A percentile compares a stretch with the other conserved stretches of the same genome.
phyloP scores from a whole-genome alignment of 2,888 invertebrate genomes.

The Drosophila fulvimacula region DNA sequence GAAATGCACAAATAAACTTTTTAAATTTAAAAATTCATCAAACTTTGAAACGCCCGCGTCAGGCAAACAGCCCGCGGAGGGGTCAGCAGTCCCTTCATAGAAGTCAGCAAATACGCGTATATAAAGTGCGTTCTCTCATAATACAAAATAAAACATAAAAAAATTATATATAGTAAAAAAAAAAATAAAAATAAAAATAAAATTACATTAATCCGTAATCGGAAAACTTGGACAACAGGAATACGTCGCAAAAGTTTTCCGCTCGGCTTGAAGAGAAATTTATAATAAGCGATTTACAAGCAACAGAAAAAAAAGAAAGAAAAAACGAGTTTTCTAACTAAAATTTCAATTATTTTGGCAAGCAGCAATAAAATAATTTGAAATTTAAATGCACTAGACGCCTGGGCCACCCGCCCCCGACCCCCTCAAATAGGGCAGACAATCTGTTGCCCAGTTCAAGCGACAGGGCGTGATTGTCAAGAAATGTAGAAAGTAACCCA shows the following conservation, averaged over 20 bases:
- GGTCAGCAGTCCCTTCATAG: conserved; percentile 48
- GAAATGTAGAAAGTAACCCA: conserved; percentile 18
- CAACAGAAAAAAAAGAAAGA: conserved; percentile 31
- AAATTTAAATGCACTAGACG: conserved; percentile 73
- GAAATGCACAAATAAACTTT: conserved; percentile 80
- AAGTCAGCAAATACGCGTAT: conserved; percentile 36
- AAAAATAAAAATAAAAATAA: too few relatives aligned
- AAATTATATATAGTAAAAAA: conserved; percentile 24
- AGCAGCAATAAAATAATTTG: conserved; percentile 73
- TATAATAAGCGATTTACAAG: conserved; percentile 79
- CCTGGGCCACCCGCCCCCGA: background rate
- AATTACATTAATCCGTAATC: conserved; percentile 82
- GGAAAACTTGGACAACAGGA: conserved; percentile 74
- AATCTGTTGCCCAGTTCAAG: conserved; percentile 65
- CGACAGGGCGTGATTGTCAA: conserved; percentile 35
- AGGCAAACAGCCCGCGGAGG: conserved; percentile 63
- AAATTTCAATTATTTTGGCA: conserved; percentile 74
- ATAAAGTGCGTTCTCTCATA: conserved; percentile 28
- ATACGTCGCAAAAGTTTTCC: conserved; percentile 62
- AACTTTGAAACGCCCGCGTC: conserved; percentile 70
- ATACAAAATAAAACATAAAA: conserved; percentile 26
- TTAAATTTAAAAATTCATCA: conserved; percentile 81
- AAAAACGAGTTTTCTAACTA: conserved; percentile 72
- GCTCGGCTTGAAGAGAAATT: conserved; percentile 48
- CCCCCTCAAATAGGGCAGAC: conserved; percentile 49